Percentiles rank a stretch among this genome's conserved stretches.
phyloP scores from a whole-genome alignment of 1,140 invertebrate genomes.

The Eumaeus atala region DNA sequence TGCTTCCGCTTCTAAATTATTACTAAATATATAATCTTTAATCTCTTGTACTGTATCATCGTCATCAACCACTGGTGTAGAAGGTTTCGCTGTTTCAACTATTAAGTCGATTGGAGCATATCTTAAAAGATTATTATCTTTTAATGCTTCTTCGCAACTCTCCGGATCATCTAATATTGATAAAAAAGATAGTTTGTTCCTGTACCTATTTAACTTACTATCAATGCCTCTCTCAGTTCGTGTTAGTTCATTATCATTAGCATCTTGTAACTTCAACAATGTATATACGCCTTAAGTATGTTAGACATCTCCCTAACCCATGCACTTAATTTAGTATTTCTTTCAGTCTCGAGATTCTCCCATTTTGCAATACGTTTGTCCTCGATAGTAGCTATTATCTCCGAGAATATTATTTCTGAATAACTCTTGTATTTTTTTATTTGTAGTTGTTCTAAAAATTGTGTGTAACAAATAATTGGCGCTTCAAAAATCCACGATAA shows the following conservation, averaged over 20 bases:
- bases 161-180: conserved; percentile 44
- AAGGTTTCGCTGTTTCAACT: conserved; percentile 38
- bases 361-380: conserved; percentile 45
- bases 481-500: conserved; percentile 57
- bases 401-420: conserved; percentile 52
- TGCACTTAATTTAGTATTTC: conserved; percentile 38
- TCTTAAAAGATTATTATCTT: conserved; percentile 31
- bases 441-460: conserved; percentile 39
- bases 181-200: conserved; percentile 34
- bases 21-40: conserved; percentile 45
- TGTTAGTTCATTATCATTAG: neutral
- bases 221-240: neutral
- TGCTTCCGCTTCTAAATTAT: conserved; percentile 58
- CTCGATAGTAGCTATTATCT: conserved; percentile 57
- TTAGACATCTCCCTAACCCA: conserved; percentile 34
- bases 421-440: conserved; percentile 50
- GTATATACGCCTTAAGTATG: conserved; percentile 36
- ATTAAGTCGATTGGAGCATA: conserved; percentile 43
- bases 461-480: conserved; percentile 37
- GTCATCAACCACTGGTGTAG: conserved; percentile 45
- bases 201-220: conserved; percentile 27
- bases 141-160: conserved; percentile 32
- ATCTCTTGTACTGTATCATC: conserved; percentile 52
- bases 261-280: conserved; percentile 28
- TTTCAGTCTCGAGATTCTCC: conserved; percentile 41